Conservation (phyloP, 1,140 invertebrate species). For the Vanessa atalanta region DNA sequence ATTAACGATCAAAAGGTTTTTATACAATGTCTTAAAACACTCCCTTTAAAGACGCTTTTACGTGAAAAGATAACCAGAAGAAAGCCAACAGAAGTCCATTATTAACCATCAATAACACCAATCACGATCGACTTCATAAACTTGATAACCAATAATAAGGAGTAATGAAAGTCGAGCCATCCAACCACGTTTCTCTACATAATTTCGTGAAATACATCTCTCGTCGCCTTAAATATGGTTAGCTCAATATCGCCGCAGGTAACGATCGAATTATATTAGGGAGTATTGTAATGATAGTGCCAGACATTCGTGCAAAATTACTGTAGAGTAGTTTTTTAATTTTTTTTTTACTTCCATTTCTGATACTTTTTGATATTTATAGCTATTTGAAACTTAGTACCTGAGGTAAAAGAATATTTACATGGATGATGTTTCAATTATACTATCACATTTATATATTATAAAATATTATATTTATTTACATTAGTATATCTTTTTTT, state of each 20-base stretch:
- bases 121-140: background rate
- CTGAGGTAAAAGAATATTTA: too few species aligned
- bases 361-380: too few species aligned
- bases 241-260: conserved; percentile 2
- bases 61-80: background rate
- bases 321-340: too few species aligned
- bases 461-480: too few species aligned
- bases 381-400: too few species aligned
- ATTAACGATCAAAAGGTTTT: background rate
- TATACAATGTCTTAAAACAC: background rate
- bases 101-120: background rate
- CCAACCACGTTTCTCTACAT: background rate
- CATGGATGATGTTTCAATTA: too few species aligned
- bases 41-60: background rate
- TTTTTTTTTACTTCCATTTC: too few species aligned
- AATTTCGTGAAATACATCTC: background rate
- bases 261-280: conserved; percentile 4
- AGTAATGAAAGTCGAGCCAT: background rate
- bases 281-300: background rate
- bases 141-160: background rate
- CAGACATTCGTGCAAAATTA: background rate
- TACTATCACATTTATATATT: too few species aligned
- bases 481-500: too few species aligned
- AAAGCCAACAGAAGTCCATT: background rate
- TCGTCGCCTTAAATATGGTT: conserved; percentile 4